Conservation (phyloP, 2,797 vertebrate genomes). For the Poecile montanus region DNA sequence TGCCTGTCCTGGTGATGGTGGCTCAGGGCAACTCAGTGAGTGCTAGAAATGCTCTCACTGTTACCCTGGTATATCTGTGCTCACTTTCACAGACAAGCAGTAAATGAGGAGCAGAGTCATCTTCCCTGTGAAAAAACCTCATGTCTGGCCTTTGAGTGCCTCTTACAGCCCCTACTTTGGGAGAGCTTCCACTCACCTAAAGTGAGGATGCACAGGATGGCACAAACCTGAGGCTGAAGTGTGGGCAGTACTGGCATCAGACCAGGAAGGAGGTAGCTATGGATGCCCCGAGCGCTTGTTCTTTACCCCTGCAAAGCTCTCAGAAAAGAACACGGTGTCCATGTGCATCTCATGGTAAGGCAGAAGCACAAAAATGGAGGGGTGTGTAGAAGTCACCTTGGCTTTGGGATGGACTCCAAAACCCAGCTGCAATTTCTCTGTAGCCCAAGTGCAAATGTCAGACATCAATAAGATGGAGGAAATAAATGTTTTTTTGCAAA, state of each 20-base stretch:
- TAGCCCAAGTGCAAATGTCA: not conserved
- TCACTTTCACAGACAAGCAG: not conserved
- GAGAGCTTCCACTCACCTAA: not conserved
- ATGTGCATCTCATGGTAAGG: not conserved
- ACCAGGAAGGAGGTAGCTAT: not conserved
- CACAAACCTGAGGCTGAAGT: not conserved
- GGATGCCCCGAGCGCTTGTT: not conserved
- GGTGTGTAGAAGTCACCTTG: not conserved
- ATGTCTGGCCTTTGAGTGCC: not conserved
- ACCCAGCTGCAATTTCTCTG: not conserved
- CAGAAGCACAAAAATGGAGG: not conserved
- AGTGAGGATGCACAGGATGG: not conserved
- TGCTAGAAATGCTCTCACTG: not conserved
- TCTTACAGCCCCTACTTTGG: not conserved
- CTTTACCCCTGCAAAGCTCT: not conserved
- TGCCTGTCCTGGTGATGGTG: not conserved
- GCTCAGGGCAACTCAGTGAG: not conserved
- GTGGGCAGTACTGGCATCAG: not conserved
- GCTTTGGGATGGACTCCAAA: not conserved
- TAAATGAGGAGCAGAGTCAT: not conserved
- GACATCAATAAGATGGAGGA: not conserved
- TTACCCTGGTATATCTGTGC: not conserved
- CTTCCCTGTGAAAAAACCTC: not conserved
- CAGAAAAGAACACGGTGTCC: not conserved
- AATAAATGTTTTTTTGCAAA: conserved; percentile 26